Percentiles rank a stretch among this genome's conserved stretches.
Evolutionary conservation across 2,888 invertebrate genomes (phyloP).

Genomic region (Mimachlamys varia): DNA sequence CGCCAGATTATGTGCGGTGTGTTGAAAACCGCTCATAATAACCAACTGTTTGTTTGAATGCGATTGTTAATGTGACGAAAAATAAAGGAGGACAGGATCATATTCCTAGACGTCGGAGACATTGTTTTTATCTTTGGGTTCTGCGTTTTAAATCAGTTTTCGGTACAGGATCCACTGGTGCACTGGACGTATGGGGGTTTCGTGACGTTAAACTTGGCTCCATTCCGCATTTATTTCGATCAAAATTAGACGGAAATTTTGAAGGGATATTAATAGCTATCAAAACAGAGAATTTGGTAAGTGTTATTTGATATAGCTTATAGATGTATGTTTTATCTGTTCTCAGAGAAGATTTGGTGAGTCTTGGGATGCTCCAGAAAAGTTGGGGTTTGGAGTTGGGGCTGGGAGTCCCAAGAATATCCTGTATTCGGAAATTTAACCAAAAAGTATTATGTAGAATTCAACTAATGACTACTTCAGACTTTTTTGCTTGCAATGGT

Average conservation of each 20-base stretch:
- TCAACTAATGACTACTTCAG: no score
- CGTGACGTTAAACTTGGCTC: neutral
- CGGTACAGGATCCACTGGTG: neutral
- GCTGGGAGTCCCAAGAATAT: no score
- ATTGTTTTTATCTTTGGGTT: neutral
- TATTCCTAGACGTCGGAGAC: neutral
- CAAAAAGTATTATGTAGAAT: no score
- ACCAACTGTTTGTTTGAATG: neutral
- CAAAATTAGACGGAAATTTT: neutral
- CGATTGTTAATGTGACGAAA: constrained; percentile 19
- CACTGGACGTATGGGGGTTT: neutral
- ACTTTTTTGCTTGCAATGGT: no score
- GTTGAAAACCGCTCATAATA: constrained; percentile 17
- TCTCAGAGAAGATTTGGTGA: neutral
- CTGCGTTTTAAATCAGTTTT: neutral
- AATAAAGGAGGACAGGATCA: neutral
- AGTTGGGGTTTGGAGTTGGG: no score
- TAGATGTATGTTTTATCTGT: neutral
- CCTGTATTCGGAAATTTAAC: no score
- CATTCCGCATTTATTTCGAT: neutral
- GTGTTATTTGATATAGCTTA: neutral
- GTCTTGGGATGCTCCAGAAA: neutral
- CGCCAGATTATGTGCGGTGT: neutral
- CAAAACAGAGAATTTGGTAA: neutral
- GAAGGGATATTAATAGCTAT: neutral